phyloP scores from a whole-genome alignment of 2,113 vertebrate species.

The Psettodes erumei region DNA sequence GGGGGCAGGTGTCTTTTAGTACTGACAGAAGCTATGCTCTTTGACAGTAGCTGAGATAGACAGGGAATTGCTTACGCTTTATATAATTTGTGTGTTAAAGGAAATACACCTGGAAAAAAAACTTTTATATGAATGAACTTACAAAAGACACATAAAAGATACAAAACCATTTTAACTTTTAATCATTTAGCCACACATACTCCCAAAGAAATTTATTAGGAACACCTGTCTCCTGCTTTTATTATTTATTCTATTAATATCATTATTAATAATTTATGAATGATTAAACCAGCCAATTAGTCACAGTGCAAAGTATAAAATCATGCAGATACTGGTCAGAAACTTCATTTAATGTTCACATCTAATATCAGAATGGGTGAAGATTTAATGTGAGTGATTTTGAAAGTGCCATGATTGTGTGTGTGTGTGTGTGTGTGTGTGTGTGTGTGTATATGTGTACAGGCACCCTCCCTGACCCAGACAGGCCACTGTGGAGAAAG shows the following conservation, averaged over 20 bases:
- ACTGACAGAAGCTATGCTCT: not conserved
- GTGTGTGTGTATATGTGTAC: conserved; percentile 20
- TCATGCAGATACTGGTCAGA: too few relatives aligned
- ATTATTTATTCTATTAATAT: too few relatives aligned
- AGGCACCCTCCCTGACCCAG: not conserved
- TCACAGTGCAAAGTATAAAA: too few relatives aligned
- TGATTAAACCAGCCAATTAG: too few relatives aligned
- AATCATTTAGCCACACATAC: not conserved
- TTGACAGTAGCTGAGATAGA: not conserved
- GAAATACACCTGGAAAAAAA: not conserved
- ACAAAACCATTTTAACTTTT: not conserved
- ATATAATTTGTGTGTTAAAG: not conserved
- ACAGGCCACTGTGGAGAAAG: conserved; percentile 41
- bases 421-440: conserved; percentile 34
- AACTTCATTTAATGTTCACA: too few relatives aligned
- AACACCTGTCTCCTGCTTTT: too few relatives aligned
- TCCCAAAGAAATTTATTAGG: too few relatives aligned
- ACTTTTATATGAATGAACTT: not conserved
- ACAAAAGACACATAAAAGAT: too few relatives aligned
- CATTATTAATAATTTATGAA: too few relatives aligned
- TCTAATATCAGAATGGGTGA: too few relatives aligned
- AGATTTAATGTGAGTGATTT: too few relatives aligned
- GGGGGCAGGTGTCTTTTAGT: conserved; percentile 17
- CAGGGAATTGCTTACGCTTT: not conserved
- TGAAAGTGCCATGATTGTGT: too few relatives aligned